Conservation (phyloP, 1,140 invertebrate genomes). For the Apis dorsata region DNA sequence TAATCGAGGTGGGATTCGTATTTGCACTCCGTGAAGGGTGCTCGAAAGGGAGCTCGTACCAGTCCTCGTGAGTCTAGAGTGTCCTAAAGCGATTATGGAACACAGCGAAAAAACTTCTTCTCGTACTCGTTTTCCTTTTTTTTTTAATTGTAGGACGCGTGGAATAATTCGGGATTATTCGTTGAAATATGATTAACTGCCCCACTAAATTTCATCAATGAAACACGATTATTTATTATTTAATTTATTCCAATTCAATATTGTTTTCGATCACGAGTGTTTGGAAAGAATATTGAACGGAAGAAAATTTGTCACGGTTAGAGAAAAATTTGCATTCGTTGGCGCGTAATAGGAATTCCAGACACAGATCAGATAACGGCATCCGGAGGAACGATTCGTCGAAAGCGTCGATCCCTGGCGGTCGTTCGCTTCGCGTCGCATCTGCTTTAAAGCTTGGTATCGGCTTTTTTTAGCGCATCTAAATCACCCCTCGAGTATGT, state of each 20-base stretch:
- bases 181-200: background rate
- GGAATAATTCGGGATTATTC: background rate
- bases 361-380: conserved; percentile 36
- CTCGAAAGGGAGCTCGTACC: conserved; percentile 35
- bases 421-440: background rate
- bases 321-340: conserved; percentile 9
- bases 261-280: background rate
- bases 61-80: conserved; percentile 17
- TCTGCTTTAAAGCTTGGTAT: conserved; percentile 25
- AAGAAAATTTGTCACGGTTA: background rate
- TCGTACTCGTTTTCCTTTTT: background rate
- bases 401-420: conserved; percentile 9
- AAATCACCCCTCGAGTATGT: conserved; percentile 38
- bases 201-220: no score
- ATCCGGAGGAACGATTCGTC: conserved; percentile 31
- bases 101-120: background rate
- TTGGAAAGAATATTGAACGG: background rate
- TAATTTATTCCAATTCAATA: no score
- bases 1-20: conserved; percentile 48
- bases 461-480: conserved; percentile 24
- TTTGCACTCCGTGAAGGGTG: conserved; percentile 27
- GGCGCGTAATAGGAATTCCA: conserved; percentile 33
- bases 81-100: conserved; percentile 33
- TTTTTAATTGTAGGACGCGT: background rate
- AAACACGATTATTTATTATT: no score